A percentile compares a stretch with the other conserved stretches of the same genome.
Conservation (phyloP, 1,140 invertebrate species). For the Calycopis cecrops region DNA sequence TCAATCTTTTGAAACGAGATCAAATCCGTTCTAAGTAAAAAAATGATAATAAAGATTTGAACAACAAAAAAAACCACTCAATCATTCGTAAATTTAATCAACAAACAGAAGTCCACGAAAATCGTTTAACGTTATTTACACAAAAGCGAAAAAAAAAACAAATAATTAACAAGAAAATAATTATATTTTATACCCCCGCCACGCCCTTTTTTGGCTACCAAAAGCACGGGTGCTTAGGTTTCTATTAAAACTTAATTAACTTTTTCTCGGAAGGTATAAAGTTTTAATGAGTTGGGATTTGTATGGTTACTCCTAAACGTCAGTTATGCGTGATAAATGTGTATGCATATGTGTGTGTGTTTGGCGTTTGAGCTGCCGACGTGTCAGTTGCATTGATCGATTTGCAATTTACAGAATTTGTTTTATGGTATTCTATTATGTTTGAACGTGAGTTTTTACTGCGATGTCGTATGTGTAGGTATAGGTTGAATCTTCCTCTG, state of each 20-base stretch:
- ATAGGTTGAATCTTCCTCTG: too few species aligned
- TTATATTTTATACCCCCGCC: slow-evolving; percentile 66
- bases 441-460: too few species aligned
- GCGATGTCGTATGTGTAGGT: too few species aligned
- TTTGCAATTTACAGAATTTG: slow-evolving; percentile 14
- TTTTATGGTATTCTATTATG: slow-evolving; percentile 19
- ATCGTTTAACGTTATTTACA: slow-evolving; percentile 58
- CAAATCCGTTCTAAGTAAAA: too few species aligned
- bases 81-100: slow-evolving; percentile 5
- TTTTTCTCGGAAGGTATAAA: slow-evolving; percentile 63
- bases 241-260: slow-evolving; percentile 75
- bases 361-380: slow-evolving; percentile 42
- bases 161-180: slow-evolving; percentile 64
- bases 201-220: slow-evolving; percentile 74
- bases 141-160: slow-evolving; percentile 39
- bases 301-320: slow-evolving; percentile 72
- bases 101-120: slow-evolving; percentile 28
- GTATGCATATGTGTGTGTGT: slow-evolving; percentile 47
- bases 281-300: slow-evolving; percentile 65
- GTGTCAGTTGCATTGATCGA: slow-evolving; percentile 45
- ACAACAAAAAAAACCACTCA: too few species aligned
- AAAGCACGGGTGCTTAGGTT: slow-evolving; percentile 65
- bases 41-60: too few species aligned
- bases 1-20: too few species aligned
- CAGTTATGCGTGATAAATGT: slow-evolving; percentile 70